These are phyloP conservation scores for Amphipyra tragopoginis DNA, from an alignment of 2,888 invertebrate genomes.

Conservation along the genomic window DNA sequence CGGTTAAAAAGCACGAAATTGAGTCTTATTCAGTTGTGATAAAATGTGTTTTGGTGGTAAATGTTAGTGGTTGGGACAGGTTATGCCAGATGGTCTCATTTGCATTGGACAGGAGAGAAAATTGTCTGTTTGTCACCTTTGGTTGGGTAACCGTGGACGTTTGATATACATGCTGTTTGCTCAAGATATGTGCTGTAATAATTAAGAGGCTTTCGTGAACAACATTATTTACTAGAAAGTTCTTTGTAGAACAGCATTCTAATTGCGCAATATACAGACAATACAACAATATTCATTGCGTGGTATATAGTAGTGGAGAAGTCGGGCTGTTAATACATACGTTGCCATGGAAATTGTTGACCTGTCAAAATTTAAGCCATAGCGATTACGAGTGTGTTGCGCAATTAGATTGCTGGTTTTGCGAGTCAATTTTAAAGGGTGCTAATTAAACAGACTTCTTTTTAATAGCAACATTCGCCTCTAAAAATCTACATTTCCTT, in stretches of 20 bases:
- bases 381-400: too few species aligned
- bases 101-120: conserved; percentile 80
- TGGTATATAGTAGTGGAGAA: too few species aligned
- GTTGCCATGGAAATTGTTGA: too few species aligned
- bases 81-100: conserved; percentile 77
- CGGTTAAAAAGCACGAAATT: conserved; percentile 19
- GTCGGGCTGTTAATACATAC: too few species aligned
- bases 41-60: conserved; percentile 38
- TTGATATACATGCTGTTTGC: conserved; percentile 46
- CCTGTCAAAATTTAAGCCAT: too few species aligned
- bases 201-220: conserved; percentile 38
- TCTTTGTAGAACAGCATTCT: neutral
- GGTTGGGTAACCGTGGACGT: conserved; percentile 63
- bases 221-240: conserved; percentile 15
- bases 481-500: too few species aligned
- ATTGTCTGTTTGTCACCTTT: conserved; percentile 80
- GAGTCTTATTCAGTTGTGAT: conserved; percentile 25
- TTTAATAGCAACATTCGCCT: too few species aligned
- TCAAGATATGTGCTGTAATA: conserved; percentile 48
- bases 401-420: too few species aligned
- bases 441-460: too few species aligned
- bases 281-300: too few species aligned
- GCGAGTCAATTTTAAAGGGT: too few species aligned
- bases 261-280: too few species aligned
- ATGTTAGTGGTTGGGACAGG: conserved; percentile 46